phyloP scores from a whole-genome alignment of 2,113 vertebrate species.

The Climacteris rufus region DNA sequence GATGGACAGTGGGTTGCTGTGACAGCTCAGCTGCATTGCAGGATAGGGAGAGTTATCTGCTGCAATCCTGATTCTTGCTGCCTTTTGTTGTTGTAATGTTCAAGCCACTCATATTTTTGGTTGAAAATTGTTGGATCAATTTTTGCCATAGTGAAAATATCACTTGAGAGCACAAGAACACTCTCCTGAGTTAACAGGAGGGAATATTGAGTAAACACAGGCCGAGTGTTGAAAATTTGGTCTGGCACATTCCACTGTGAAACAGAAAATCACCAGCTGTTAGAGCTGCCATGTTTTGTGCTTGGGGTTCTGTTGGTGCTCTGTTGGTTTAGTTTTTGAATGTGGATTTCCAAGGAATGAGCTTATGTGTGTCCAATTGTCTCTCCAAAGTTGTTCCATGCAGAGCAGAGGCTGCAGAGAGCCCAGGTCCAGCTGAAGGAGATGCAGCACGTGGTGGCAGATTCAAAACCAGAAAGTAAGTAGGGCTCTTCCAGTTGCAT shows the following conservation, averaged over 20 bases:
- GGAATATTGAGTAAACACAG: neutral
- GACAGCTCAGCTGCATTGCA: neutral
- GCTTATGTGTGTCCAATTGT: neutral
- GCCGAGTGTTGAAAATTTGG: neutral
- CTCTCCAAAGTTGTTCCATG: slow-evolving; percentile 85
- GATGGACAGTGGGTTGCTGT: neutral
- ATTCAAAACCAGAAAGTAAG: slow-evolving; percentile 96
- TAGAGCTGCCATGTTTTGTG: neutral
- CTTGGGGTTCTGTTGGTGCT: neutral
- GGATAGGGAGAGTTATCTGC: neutral
- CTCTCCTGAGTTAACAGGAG: neutral
- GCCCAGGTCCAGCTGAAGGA: slow-evolving; percentile 89
- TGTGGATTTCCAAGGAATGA: neutral
- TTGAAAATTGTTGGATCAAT: neutral
- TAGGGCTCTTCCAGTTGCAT: slow-evolving; percentile 1
- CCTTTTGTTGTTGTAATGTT: neutral
- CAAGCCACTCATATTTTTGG: neutral
- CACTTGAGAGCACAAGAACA: neutral
- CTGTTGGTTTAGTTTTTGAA: neutral
- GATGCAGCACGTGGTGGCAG: slow-evolving; percentile 85
- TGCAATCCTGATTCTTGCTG: neutral
- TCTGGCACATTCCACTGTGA: neutral
- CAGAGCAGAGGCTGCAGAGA: slow-evolving; percentile 89
- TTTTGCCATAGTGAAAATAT: neutral
- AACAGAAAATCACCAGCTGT: neutral